A percentile compares a stretch with the other conserved stretches of the same genome.
phyloP scores from a whole-genome alignment of 2,888 invertebrate species.

The Cheilosia impressa region DNA sequence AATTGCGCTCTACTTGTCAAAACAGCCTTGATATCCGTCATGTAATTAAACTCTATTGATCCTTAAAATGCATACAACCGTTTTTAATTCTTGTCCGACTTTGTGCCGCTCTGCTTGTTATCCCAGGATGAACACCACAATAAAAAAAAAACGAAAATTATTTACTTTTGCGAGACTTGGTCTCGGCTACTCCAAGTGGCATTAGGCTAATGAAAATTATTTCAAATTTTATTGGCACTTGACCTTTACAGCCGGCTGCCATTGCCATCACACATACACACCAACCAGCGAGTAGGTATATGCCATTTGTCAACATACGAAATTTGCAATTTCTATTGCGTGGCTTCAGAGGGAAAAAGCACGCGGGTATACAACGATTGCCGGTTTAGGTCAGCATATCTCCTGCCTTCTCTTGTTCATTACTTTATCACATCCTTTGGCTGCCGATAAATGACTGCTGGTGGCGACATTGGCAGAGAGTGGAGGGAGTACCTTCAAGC shows the following conservation, averaged over 20 bases:
- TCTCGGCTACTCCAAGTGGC: background rate
- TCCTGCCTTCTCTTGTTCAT: conserved; percentile 14
- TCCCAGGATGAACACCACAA: conserved; percentile 3
- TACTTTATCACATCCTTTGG: conserved; percentile 45
- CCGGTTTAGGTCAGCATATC: conserved; percentile 37
- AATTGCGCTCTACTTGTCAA: conserved; percentile 23
- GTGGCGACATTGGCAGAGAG: conserved; percentile 7
- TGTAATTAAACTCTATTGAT: conserved; percentile 47
- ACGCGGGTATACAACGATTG: background rate
- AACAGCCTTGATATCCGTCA: conserved; percentile 10
- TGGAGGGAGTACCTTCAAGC: background rate
- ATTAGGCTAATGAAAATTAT: conserved; percentile 40
- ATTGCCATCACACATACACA: background rate
- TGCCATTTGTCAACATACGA: conserved; percentile 37
- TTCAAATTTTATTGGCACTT: conserved; percentile 48
- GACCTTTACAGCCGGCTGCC: conserved; percentile 23
- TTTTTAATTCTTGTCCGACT: background rate
- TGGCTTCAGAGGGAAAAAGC: conserved; percentile 5
- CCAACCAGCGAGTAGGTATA: background rate
- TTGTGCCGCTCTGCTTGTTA: conserved; percentile 3
- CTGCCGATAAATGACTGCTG: conserved; percentile 11
- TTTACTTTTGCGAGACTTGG: conserved; percentile 30
- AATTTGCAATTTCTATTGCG: conserved; percentile 4
- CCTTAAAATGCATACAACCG: background rate
- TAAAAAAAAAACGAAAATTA: background rate